Evolutionary conservation across 2,113 vertebrate species (phyloP).

Genomic region (Polypterus senegalus): DNA sequence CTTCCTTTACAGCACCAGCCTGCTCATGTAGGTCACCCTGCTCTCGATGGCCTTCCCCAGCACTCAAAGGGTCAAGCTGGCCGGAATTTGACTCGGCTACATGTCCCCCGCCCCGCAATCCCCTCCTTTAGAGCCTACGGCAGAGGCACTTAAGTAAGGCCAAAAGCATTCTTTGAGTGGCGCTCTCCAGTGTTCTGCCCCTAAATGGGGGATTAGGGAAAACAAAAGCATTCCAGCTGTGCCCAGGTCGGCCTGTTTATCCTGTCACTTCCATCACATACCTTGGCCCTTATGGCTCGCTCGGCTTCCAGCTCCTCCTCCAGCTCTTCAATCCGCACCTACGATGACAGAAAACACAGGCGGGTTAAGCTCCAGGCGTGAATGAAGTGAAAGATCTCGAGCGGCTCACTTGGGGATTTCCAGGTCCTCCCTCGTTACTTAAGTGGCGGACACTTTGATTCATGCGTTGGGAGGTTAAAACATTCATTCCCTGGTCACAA

Average conservation of each 20-base stretch:
- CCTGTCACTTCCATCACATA: slow-evolving; percentile 21
- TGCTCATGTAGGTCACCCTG: no score
- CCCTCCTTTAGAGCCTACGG: no score
- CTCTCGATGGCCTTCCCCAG: no score
- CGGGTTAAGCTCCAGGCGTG: background rate
- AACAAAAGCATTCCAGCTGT: background rate
- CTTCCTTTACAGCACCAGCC: no score
- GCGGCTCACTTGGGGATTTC: background rate
- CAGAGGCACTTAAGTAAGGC: no score
- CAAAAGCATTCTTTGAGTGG: background rate
- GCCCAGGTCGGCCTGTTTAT: background rate
- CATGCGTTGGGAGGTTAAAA: no score
- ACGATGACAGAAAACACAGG: background rate
- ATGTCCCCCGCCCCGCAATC: no score
- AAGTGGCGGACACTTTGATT: no score
- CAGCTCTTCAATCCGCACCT: slow-evolving; percentile 59
- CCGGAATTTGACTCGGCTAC: no score
- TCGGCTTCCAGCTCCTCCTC: slow-evolving; percentile 63
- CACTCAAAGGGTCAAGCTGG: no score
- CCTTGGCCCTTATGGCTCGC: slow-evolving; percentile 50
- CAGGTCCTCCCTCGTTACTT: background rate
- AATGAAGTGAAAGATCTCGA: slow-evolving; percentile 9
- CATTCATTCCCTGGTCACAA: no score
- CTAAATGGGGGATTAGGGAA: background rate
- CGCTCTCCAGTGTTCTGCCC: background rate